These are phyloP conservation scores for Malurus elegans DNA, from an alignment of 2,113 vertebrate genomes.

Conservation along the genomic window DNA sequence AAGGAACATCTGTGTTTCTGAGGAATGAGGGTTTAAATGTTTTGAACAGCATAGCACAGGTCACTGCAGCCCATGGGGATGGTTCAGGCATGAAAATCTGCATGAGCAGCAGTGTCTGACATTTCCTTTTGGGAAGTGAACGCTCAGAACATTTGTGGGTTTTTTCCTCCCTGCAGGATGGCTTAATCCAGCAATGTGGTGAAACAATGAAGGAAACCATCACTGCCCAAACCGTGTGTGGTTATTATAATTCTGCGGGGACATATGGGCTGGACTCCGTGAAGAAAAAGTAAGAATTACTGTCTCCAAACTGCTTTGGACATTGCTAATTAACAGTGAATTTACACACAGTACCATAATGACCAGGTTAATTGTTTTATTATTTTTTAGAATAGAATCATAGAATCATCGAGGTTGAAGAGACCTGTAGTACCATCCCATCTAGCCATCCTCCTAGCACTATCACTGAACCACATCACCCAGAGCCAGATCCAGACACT, in stretches of 20 bases:
- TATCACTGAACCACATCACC: neutral
- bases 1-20: neutral
- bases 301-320: neutral
- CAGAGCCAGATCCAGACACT: neutral
- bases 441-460: neutral
- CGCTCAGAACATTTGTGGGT: neutral
- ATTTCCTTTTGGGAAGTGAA: neutral
- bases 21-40: neutral
- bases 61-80: rapidly evolving
- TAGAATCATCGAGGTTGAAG: neutral
- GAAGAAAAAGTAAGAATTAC: constrained; percentile 86
- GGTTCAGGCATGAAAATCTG: neutral
- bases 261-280: constrained; percentile 93
- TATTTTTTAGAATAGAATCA: neutral
- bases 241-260: constrained; percentile 87
- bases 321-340: neutral
- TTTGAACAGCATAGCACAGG: rapidly evolving
- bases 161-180: constrained; percentile 79
- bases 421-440: neutral
- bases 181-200: constrained; percentile 94
- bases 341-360: neutral
- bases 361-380: neutral
- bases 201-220: constrained; percentile 99
- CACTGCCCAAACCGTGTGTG: constrained; percentile 89
- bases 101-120: neutral